phyloP scores from a whole-genome alignment of 2,888 invertebrate species.

The Ligdia adustata region DNA sequence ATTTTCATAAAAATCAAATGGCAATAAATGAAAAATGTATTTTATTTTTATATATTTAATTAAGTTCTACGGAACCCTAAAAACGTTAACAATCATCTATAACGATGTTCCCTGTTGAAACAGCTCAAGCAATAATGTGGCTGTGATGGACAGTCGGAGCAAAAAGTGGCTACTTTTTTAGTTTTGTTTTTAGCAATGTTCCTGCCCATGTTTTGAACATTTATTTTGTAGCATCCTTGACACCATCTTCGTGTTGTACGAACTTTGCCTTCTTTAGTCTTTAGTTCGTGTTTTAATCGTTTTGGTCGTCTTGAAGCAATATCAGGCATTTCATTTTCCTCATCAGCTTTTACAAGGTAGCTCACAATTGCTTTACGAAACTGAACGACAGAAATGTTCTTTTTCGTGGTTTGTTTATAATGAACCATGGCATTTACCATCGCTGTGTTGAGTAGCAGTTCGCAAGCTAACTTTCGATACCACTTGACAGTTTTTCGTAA shows the following conservation, averaged over 20 bases:
- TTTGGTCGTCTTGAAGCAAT: neutral
- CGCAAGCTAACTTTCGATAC: constrained; percentile 48
- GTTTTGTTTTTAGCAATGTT: constrained; percentile 43
- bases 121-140: constrained; percentile 40
- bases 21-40: constrained; percentile 5
- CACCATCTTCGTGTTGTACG: constrained; percentile 42
- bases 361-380: constrained; percentile 10
- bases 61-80: constrained; percentile 4
- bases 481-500: constrained; percentile 49
- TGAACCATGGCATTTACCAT: constrained; percentile 44
- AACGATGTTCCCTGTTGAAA: constrained; percentile 39
- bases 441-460: constrained; percentile 45
- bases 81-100: constrained; percentile 8
- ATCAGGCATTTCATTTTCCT: neutral
- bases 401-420: constrained; percentile 29
- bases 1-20: neutral
- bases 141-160: constrained; percentile 38
- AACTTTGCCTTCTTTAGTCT: constrained; percentile 41
- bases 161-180: constrained; percentile 43
- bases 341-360: constrained; percentile 6
- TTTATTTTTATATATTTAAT: neutral
- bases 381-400: constrained; percentile 12
- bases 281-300: constrained; percentile 39
- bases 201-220: constrained; percentile 39
- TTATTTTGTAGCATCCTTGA: constrained; percentile 42